Percentiles rank a stretch among this genome's conserved stretches.
phyloP scores from a whole-genome alignment of 2,888 invertebrate genomes.

The Hyppa rectilinea region DNA sequence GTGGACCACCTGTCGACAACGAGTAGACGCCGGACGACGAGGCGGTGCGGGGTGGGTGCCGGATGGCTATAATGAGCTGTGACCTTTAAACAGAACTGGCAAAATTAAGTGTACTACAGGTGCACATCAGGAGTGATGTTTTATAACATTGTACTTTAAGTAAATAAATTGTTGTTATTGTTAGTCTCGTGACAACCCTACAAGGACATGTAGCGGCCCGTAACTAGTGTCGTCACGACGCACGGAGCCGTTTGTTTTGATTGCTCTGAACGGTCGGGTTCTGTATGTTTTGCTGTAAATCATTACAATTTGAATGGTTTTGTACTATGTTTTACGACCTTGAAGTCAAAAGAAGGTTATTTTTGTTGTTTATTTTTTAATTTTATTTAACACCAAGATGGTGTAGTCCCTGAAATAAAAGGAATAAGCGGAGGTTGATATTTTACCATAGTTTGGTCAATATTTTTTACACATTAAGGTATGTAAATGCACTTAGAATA shows the following conservation, averaged over 20 bases:
- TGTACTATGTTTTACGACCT: constrained; percentile 9
- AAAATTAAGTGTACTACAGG: background rate
- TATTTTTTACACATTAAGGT: no score
- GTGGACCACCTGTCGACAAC: no score
- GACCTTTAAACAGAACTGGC: background rate
- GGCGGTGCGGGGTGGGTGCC: no score
- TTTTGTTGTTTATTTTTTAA: background rate
- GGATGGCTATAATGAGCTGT: no score
- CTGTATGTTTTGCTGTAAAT: constrained; percentile 43
- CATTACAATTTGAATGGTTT: constrained; percentile 18
- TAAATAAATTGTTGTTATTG: background rate
- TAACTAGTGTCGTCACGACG: constrained; percentile 70
- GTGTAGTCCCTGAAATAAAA: background rate
- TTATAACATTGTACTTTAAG: background rate
- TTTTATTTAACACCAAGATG: background rate
- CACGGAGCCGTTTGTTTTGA: constrained; percentile 64
- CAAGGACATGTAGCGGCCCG: constrained; percentile 31
- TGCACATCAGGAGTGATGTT: background rate
- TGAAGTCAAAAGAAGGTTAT: constrained; percentile 4
- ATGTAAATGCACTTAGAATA: no score
- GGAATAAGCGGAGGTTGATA: background rate
- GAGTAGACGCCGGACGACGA: no score
- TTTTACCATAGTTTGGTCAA: background rate
- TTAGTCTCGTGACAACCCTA: constrained; percentile 34
- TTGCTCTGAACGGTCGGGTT: constrained; percentile 63